Conservation (phyloP, 2,888 invertebrate species). For the Chironomus riparius region DNA sequence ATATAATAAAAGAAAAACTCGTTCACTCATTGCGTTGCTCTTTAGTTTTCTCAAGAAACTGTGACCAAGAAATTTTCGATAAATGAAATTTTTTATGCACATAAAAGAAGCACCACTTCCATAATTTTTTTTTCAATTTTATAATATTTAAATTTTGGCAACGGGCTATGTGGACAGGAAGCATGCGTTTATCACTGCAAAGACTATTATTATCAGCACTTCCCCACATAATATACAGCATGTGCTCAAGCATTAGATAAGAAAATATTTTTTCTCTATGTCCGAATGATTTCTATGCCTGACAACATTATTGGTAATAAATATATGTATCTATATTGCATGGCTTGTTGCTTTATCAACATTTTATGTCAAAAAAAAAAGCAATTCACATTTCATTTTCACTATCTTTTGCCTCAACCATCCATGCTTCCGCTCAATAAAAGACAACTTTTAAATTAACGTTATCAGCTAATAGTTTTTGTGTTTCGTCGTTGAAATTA, state of each 20-base stretch:
- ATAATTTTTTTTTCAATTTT: neutral
- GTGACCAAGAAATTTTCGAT: neutral
- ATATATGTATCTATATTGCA: neutral
- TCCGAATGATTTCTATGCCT: neutral
- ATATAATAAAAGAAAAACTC: neutral
- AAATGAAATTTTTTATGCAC: neutral
- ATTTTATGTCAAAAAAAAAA: neutral
- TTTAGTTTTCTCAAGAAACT: neutral
- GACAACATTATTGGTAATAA: neutral
- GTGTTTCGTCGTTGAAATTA: neutral
- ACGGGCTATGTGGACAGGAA: neutral
- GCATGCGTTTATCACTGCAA: neutral
- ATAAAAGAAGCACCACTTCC: neutral
- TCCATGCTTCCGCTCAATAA: slow-evolving; percentile 11
- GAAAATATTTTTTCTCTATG: neutral
- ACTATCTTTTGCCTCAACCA: neutral
- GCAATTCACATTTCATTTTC: neutral
- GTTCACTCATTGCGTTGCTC: neutral
- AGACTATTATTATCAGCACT: neutral
- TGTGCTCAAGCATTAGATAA: neutral
- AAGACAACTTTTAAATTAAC: slow-evolving; percentile 15
- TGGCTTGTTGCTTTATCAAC: neutral
- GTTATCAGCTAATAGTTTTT: neutral
- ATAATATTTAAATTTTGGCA: neutral
- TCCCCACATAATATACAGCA: neutral